Evolutionary conservation across 2,888 invertebrate genomes (phyloP).

Genomic region (Oligia latruncula): DNA sequence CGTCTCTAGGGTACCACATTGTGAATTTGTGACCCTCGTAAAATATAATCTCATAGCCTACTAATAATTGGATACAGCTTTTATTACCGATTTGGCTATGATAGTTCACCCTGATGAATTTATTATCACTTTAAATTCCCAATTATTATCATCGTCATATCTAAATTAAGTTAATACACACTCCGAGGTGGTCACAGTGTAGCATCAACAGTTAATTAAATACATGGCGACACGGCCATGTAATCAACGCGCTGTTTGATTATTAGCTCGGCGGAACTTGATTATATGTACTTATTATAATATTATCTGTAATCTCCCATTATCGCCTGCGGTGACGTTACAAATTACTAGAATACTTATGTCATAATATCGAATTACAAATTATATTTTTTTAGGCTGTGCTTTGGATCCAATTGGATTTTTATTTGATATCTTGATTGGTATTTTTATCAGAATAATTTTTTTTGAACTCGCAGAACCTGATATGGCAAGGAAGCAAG

Average conservation of each 20-base stretch:
- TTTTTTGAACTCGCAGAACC: background rate
- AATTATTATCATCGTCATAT: slow-evolving; percentile 33
- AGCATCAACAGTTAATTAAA: slow-evolving; percentile 52
- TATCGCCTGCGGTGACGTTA: slow-evolving; percentile 51
- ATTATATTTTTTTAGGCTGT: slow-evolving; percentile 25
- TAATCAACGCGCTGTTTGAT: slow-evolving; percentile 62
- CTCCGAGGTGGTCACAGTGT: slow-evolving; percentile 14
- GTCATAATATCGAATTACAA: slow-evolving; percentile 34
- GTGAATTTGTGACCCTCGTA: background rate
- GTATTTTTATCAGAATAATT: background rate
- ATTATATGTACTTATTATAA: slow-evolving; percentile 60
- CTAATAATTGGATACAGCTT: background rate
- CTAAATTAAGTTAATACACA: slow-evolving; percentile 27
- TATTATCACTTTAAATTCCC: slow-evolving; percentile 6
- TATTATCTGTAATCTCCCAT: slow-evolving; percentile 55
- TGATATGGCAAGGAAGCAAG: background rate
- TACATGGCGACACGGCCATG: slow-evolving; percentile 29
- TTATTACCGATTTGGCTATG: background rate
- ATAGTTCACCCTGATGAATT: background rate
- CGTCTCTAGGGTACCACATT: background rate
- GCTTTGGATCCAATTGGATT: background rate
- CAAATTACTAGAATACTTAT: slow-evolving; percentile 40
- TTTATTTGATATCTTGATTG: background rate
- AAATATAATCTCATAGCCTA: slow-evolving; percentile 1
- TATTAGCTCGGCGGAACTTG: slow-evolving; percentile 49